A percentile compares a stretch with the other conserved stretches of the same genome.
These are phyloP conservation scores for Cercocebus atys DNA, from an alignment of 2,113 vertebrate species.

Conservation along the genomic window DNA sequence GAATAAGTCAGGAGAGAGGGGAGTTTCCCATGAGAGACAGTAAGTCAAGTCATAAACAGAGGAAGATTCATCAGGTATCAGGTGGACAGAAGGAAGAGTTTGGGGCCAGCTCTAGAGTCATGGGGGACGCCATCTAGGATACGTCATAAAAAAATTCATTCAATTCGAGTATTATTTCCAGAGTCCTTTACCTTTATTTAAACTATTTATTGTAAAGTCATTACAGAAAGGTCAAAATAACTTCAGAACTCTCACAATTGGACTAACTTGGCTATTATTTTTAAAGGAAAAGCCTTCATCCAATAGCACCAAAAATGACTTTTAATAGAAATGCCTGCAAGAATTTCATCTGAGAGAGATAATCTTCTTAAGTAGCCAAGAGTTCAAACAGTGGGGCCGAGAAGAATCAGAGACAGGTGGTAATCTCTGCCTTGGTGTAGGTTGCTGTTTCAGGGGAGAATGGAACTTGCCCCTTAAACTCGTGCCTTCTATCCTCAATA, in stretches of 20 bases:
- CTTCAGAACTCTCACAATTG: not conserved
- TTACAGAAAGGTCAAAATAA: not conserved
- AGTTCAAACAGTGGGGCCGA: not conserved
- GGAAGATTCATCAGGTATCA: not conserved
- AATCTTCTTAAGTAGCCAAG: not conserved
- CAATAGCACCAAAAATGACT: not conserved
- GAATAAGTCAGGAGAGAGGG: not conserved
- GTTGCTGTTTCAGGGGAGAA: not conserved
- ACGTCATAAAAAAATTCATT: not conserved
- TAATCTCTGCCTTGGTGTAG: not conserved
- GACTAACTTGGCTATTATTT: not conserved
- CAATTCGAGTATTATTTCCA: not conserved
- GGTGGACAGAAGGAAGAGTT: not conserved
- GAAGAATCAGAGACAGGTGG: accelerated
- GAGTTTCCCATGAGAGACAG: not conserved
- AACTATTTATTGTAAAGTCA: not conserved
- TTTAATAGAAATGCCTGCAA: not conserved
- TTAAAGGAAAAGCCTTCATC: not conserved
- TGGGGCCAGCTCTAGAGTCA: no score
- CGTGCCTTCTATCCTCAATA: not conserved
- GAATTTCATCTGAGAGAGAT: not conserved
- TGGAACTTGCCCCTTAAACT: accelerated
- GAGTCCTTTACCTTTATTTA: not conserved
- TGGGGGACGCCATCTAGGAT: not conserved
- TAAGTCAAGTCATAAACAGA: not conserved